Base-by-base conservation (phyloP, 2,888 invertebrate species). In the Cataglyphis rosenhaueri region DNA sequence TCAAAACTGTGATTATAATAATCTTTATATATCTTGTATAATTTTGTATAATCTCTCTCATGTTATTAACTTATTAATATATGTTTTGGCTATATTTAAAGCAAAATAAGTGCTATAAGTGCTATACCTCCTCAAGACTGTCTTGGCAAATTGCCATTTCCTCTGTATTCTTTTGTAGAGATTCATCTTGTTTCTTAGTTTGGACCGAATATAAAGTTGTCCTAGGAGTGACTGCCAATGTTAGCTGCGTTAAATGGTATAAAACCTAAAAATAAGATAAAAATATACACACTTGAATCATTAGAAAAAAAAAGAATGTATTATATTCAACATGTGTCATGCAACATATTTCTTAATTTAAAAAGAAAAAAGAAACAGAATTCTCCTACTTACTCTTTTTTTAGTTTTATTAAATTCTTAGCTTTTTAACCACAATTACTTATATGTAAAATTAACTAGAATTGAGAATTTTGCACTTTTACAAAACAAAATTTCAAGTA, bases 161-260 rank as follows among this genome's bases (percentile, higher is more conserved):
- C 41, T 93, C 91, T 68, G 84, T 76, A 59, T 82, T 82, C 55
- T 88, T 87, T 66, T 65, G 86, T 79, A 68, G 55, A 52, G 85
- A 82, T 61, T 90, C 89, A 86, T 91, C 91, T 41, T 85, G 89
- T 68, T 84, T 87, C 73, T 92, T 92, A 35, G 82, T 85, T 89
- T 92, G 91, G 3, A 87, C 86, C 21, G 89, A 87, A 81, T 92
- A 90, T 9, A 90, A 89, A 25, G 90, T 85, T 18, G 93, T 91
- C 88, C 91, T 91, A 70, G 94, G 92, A 66, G 91, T 92, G 79
- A 93, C 90, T 32, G 92, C 88, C 65, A 93, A 92, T 81, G 93
- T 92, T 65, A 94, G 85, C 81, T 94, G 94, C 52, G 93, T 92
- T 86, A 94, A 90, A 84, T 94, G 94, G 89, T 93, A 94, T 71